Base-by-base conservation (phyloP, 1,140 invertebrate species). In the Philopotamus ludificatus region DNA sequence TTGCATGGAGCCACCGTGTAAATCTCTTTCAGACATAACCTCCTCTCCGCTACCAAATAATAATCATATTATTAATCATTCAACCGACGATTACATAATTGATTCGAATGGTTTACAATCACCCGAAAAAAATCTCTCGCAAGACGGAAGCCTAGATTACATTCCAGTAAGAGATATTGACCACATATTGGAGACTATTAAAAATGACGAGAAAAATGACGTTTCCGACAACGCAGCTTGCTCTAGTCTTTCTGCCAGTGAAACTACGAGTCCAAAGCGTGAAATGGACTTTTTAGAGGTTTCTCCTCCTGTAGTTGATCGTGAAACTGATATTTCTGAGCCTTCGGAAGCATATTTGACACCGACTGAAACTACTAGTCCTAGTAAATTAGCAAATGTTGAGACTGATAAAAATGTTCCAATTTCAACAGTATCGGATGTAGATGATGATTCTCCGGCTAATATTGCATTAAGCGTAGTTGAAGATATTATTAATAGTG, bases 261-360 rank as follows among this genome's bases (percentile, higher is more conserved):
- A 80, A 70, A 79, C 78, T 1, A 74, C 78, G 1, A 81, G 79
- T 65, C 79, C 79, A 1, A 78, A 80, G 55, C 72, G 78, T 59
- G 72, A 77, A 34, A 74, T 76, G 22, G 79, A 79, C 51, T 68
- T 68, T 57, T 71, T 77, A 45, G 76, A 76, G 44, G 70, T 76
- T 0, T 64, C 73, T 12, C 72, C 73, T 26, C 53, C 44, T 73
- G 77, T 50, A 4, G 61, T 55, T 44, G 74, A 78, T 47, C 50
- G 55, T 44, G 79, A 80, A 72, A 78, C 77, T 34, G 79, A 81
- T 71, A 60, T 79, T 12, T 81, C 79, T 21, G 84, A 86, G 72
- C 84, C 79, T 65, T 85, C 84, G 42, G 84, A 86, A 67, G 78
- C 83, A 28, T 85, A 85, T 71, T 73, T 85, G 53, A 85, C 84